Conservation (phyloP, 1,140 invertebrate species). For the Drosophila oshimai region DNA sequence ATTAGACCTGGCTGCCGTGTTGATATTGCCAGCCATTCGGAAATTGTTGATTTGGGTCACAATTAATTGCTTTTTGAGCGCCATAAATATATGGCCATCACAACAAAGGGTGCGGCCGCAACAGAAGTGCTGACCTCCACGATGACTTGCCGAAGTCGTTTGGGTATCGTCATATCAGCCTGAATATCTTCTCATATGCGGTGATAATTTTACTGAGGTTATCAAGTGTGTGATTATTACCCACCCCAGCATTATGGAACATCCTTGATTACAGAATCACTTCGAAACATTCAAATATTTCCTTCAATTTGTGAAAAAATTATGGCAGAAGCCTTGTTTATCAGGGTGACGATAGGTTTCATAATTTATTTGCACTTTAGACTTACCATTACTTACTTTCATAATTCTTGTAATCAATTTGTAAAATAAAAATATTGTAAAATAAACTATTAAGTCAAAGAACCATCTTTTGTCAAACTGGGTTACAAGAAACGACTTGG, state of each 20-base stretch:
- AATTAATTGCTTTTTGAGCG: constrained; percentile 75
- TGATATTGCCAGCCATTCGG: constrained; percentile 51
- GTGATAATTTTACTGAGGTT: not conserved
- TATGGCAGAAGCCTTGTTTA: too few relatives aligned
- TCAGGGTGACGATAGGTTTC: too few relatives aligned
- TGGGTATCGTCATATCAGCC: not conserved
- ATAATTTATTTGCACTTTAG: too few relatives aligned
- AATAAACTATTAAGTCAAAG: too few relatives aligned
- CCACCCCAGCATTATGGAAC: not conserved
- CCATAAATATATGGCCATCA: constrained; percentile 73
- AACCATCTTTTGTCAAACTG: too few relatives aligned
- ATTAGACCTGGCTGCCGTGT: constrained; percentile 50
- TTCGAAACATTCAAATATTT: not conserved
- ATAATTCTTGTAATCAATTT: too few relatives aligned
- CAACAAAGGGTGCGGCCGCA: constrained; percentile 60
- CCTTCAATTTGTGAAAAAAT: too few relatives aligned
- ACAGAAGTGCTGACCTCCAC: constrained; percentile 26
- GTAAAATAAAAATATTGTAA: too few relatives aligned
- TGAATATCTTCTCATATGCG: constrained; percentile 5
- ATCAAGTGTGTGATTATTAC: not conserved
- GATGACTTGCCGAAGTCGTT: constrained; percentile 15
- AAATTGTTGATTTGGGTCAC: constrained; percentile 74
- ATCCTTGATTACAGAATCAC: not conserved
- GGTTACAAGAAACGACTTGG: too few relatives aligned
- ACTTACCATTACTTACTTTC: too few relatives aligned